These are phyloP conservation scores for Lanius ludovicianus DNA, from an alignment of 2,113 vertebrate genomes.

Conservation along the genomic window DNA sequence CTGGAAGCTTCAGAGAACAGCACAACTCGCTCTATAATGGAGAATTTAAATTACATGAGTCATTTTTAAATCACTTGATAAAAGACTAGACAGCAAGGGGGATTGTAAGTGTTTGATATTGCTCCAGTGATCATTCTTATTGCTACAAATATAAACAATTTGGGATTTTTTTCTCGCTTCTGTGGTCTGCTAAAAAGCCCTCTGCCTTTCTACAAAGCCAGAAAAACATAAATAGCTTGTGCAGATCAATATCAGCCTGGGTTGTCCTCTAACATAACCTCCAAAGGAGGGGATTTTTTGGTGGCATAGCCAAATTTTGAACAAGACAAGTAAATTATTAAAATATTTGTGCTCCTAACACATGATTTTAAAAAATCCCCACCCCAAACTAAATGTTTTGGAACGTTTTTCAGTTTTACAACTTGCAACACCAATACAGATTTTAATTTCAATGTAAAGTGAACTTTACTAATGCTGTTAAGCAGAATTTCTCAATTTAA, in stretches of 20 bases:
- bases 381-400: neutral
- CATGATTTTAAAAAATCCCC: fast-evolving
- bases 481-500: neutral
- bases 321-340: neutral
- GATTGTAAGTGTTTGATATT: neutral
- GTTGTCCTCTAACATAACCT: neutral
- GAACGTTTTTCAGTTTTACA: neutral
- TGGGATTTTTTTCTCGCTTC: neutral
- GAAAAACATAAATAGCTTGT: neutral
- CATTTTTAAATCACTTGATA: conserved; percentile 23
- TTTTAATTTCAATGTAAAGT: neutral
- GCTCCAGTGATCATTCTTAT: neutral
- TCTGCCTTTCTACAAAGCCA: neutral
- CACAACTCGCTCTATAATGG: neutral
- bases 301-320: neutral
- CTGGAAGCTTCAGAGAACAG: neutral
- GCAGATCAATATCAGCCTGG: neutral
- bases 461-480: neutral
- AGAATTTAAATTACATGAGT: conserved; percentile 28
- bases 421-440: neutral
- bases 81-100: neutral
- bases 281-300: neutral
- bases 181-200: neutral
- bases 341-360: neutral
- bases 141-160: neutral